These are phyloP conservation scores for Cydia fagiglandana DNA, from an alignment of 1,140 invertebrate genomes.

Conservation along the genomic window DNA sequence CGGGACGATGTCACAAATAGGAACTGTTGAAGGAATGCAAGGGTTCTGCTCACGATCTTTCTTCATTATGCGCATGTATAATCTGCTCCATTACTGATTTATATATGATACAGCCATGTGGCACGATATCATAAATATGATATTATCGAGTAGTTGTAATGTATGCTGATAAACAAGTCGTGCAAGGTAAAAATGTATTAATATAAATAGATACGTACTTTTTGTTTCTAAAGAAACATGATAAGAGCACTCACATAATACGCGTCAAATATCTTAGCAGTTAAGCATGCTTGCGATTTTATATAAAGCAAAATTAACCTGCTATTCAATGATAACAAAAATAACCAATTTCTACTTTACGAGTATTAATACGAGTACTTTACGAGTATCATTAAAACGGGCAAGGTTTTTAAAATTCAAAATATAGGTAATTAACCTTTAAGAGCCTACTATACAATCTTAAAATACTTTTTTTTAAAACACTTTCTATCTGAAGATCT, in stretches of 20 bases:
- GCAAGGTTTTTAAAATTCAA: neutral
- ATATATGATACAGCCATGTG: slow-evolving; percentile 63
- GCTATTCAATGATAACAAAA: too few species aligned
- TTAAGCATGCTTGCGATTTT: too few species aligned
- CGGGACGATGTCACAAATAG: slow-evolving; percentile 24
- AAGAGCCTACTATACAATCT: neutral
- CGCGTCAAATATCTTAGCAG: too few species aligned
- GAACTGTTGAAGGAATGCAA: slow-evolving; percentile 61
- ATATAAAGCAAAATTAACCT: too few species aligned
- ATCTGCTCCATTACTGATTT: slow-evolving; percentile 75
- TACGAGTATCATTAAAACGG: too few species aligned
- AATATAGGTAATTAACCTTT: neutral
- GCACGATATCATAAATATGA: slow-evolving; percentile 56
- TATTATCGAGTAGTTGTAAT: slow-evolving; percentile 46
- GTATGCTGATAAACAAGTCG: slow-evolving; percentile 8
- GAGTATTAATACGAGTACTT: too few species aligned
- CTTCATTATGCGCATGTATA: slow-evolving; percentile 78
- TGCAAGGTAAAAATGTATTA: slow-evolving; percentile 18
- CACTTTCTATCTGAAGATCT: slow-evolving; percentile 29
- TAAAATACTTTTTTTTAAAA: neutral
- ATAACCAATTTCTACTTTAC: too few species aligned
- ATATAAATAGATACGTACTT: neutral
- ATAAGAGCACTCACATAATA: too few species aligned
- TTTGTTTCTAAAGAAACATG: too few species aligned
- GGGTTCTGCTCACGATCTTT: slow-evolving; percentile 62